Base-by-base conservation (phyloP, 1,140 invertebrate species). In the Augochlora pura region DNA sequence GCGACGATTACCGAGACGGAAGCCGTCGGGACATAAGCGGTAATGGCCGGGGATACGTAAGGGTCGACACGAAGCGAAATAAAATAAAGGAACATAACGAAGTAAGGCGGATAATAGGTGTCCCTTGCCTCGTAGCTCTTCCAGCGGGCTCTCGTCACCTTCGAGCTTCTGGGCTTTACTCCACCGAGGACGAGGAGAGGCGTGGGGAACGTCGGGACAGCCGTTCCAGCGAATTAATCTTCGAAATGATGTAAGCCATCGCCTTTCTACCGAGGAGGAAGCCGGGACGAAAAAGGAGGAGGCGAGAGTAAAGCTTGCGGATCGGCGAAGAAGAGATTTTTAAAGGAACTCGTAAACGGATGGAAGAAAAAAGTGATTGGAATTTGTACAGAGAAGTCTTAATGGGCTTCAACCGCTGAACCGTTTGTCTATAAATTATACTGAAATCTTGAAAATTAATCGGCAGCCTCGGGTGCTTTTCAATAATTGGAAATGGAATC, bases 371-470 rank as follows among this genome's bases (percentile, higher is more conserved):
- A 59, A 46, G 79, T 78, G 67, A 76, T 71, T 78, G 73, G 74
- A 85, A 78, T 75, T 69, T 62, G 27, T 74, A 71, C 76, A 83
- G 70, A 77, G 62, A 54, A 49, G 5, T 21, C 46, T 38, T 52
- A 62, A 74, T 46, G 65, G 67, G 71, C 77, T 80, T 63, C 14
- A 23, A 39, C 57, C 77, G 64, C 69, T 63, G 59, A 70, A 78
- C 80, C 69, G 82, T 82, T 77, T 82, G 64, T 79, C 83, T 75
- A 82, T 82, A 87, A 87, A 86, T 88, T 81, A 73, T 78, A 68
- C 70, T 72, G 39, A 65, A 68, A 80, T 79, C 76, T 64, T 80
- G 62, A 77, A 57, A 64, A 85, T 73, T 70, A 84, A 52, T 46
- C 46, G 62, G 32, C 46, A 70, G 79, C 77, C 62, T 63, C 65